These are phyloP conservation scores for Andrena camellia DNA, from an alignment of 2,888 invertebrate species.

Conservation along the genomic window DNA sequence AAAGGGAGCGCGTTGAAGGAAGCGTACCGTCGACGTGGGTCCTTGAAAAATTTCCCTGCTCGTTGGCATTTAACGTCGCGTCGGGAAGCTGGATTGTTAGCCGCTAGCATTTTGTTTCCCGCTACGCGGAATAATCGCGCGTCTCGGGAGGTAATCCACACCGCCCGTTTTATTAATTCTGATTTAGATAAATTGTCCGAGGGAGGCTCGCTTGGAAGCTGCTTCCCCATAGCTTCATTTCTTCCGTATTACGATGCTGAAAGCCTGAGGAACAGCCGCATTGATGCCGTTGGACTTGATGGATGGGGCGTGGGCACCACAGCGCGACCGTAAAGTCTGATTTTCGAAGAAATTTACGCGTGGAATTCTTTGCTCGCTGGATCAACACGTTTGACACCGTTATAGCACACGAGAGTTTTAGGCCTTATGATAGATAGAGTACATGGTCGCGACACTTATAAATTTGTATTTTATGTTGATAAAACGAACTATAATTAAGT, in stretches of 20 bases:
- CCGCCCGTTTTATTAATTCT: constrained; percentile 11
- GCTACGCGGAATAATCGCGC: neutral
- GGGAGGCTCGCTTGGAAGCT: no score
- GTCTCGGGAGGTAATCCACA: constrained; percentile 1
- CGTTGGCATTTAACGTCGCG: neutral
- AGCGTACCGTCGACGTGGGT: neutral
- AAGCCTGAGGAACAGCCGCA: neutral
- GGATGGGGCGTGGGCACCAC: no score
- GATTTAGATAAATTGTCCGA: constrained; percentile 6
- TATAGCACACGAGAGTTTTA: no score
- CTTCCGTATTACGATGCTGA: neutral
- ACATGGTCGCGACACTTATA: no score
- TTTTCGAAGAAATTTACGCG: no score
- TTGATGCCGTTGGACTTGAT: neutral
- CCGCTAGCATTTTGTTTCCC: neutral
- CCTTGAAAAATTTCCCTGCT: neutral
- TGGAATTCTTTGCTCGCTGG: no score
- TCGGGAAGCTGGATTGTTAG: neutral
- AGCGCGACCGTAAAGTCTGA: no score
- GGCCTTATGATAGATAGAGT: no score
- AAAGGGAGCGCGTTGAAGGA: neutral
- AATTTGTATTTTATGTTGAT: no score
- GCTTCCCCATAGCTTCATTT: neutral
- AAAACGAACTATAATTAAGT: no score
- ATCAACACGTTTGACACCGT: no score